phyloP scores from a whole-genome alignment of 2,113 vertebrate genomes.

The Oceanodroma tethys region DNA sequence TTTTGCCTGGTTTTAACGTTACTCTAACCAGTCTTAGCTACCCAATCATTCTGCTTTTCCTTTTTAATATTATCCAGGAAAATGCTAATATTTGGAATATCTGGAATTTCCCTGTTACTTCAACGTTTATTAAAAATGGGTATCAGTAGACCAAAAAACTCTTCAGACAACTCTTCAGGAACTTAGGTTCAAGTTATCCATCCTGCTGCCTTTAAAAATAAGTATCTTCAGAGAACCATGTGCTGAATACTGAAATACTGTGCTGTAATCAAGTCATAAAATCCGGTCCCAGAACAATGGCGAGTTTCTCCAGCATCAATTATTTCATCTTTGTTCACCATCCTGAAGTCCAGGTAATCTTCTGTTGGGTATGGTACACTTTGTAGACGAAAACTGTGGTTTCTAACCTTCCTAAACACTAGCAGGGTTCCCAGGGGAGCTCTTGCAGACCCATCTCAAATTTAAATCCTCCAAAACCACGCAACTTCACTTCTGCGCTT shows the following conservation, averaged over 20 bases:
- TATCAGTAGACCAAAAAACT: not conserved
- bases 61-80: not conserved
- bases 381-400: not conserved
- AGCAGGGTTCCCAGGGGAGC: not conserved
- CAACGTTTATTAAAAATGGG: not conserved
- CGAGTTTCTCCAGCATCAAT: not conserved
- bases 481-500: fast-evolving
- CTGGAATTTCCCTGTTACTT: not conserved
- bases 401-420: not conserved
- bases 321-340: not conserved
- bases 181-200: not conserved
- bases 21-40: not conserved
- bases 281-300: not conserved
- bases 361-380: not conserved
- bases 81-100: not conserved
- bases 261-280: not conserved
- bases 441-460: fast-evolving
- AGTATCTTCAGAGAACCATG: not conserved
- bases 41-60: not conserved
- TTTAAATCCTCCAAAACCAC: not conserved
- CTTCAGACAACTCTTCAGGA: not conserved
- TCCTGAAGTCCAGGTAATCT: not conserved
- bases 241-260: not conserved
- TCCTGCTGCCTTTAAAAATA: not conserved
- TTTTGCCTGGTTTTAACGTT: not conserved